Evolutionary conservation across 2,797 vertebrate species (phyloP), one percentile per base, ranked within the genome.

Genomic region (Arrhamphus sclerolepis): DNA sequence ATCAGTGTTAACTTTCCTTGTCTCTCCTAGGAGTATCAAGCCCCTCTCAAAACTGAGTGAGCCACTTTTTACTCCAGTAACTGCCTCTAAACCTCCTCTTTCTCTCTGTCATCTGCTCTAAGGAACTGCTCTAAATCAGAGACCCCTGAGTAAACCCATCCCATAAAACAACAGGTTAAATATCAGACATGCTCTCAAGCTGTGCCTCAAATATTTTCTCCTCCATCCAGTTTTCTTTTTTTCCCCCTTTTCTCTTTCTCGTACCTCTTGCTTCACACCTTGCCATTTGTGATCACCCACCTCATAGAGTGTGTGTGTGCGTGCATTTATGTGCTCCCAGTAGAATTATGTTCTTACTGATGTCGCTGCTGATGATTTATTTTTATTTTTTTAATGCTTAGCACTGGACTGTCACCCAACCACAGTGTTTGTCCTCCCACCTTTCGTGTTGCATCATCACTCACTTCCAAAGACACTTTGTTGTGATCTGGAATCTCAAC

Each of bases 391-490:
- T 10, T 2, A 13, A 34, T 10, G 13, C 22, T 60, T 24, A 41
- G 46, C 72, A 57, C 80, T 7, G 24, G 57, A 57, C 54, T 82
- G 66, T 65, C 79, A 70, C 64, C 34, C 54, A 65, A 42, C 47
- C 77, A 71, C 81, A 71, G 64, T 56, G 2, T 56, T 46, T 21
- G 9, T 65, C 67, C 56, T 56, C 56, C 49, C 49, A 70, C 71
- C 66, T 57, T 70, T 67, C 78, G 59, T 87, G 75, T 75, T 82
- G 77, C 87, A 88, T 72, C 19, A 16, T 71, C 83, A 84, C 80
- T 72, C 63, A 51, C 76, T 26, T 19, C 31, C 53, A 26, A 22
- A 1, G 44, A 70, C 72, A 59, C 43, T 82, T 62, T 75, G 51
- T 17, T 47, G 51, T 72, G 62, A 68, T 68, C 48, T 74, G 34